Evolutionary conservation across 2,113 vertebrate genomes (phyloP).

Genomic region (Sinocyclocheilus maitianheensis): DNA sequence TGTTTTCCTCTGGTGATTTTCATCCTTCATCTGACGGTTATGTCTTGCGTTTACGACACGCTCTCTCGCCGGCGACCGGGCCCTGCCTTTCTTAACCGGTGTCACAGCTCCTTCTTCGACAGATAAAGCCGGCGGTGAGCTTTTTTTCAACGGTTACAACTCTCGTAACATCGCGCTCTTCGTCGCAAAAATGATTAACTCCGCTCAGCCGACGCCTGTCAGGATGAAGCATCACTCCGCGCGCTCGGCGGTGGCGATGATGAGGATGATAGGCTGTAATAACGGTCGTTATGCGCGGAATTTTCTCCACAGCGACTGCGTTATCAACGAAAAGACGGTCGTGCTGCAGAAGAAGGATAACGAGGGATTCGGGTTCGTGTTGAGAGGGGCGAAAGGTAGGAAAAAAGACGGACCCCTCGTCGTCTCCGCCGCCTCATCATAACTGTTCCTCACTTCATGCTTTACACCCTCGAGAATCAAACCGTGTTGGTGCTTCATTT

Average conservation of each 20-base stretch:
- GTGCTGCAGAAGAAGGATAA: constrained; percentile 93
- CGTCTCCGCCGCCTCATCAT: not conserved
- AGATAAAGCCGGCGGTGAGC: constrained; percentile 49
- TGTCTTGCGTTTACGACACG: constrained; percentile 57
- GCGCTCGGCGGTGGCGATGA: constrained; percentile 79
- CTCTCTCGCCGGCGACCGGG: constrained; percentile 47
- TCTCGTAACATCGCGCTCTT: constrained; percentile 67
- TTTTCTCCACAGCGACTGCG: constrained; percentile 91
- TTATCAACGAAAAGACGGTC: constrained; percentile 91
- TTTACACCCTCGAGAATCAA: not conserved
- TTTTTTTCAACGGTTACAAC: constrained; percentile 41
- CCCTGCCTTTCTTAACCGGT: constrained; percentile 49
- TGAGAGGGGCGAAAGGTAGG: constrained; percentile 92
- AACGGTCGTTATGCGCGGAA: constrained; percentile 89
- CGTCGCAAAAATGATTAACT: constrained; percentile 71
- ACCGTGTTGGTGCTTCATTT: constrained; percentile 18
- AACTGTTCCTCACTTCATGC: constrained; percentile 24
- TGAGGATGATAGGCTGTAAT: constrained; percentile 87
- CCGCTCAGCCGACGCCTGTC: constrained; percentile 68
- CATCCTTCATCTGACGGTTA: constrained; percentile 59
- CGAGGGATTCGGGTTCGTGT: constrained; percentile 92
- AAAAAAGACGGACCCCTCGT: constrained; percentile 39
- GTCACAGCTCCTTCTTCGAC: constrained; percentile 49
- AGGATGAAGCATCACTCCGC: constrained; percentile 83
- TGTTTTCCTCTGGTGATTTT: constrained; percentile 61